phyloP scores from a whole-genome alignment of 2,113 vertebrate species.

The Odobenus rosmarus region DNA sequence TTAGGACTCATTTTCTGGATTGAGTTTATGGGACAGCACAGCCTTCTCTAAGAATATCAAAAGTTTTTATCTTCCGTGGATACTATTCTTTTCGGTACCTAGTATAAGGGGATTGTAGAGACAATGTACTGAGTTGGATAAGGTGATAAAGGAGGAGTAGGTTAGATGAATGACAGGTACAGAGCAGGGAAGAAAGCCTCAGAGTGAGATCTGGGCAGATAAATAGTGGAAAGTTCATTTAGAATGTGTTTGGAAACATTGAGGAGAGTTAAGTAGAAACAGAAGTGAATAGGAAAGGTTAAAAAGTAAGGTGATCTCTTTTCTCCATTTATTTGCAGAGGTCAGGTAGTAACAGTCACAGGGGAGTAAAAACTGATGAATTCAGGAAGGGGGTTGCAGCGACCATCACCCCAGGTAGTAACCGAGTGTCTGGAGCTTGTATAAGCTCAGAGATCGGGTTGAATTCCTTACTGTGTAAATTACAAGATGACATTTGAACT shows the following conservation, averaged over 20 bases:
- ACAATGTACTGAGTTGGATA: not conserved
- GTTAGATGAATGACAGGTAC: not conserved
- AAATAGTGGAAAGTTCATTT: conserved; percentile 28
- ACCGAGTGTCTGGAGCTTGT: not conserved
- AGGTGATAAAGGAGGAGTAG: not conserved
- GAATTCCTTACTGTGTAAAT: not conserved
- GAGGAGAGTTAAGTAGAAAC: conserved; percentile 44
- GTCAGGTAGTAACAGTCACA: not conserved
- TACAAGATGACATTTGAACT: not conserved
- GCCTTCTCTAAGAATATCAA: conserved; percentile 22
- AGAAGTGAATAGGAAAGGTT: conserved; percentile 26
- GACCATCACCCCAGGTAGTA: not conserved
- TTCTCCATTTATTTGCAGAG: conserved; percentile 53
- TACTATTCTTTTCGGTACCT: not conserved
- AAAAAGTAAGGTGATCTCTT: conserved; percentile 45
- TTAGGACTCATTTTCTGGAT: not conserved
- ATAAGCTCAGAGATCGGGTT: not conserved
- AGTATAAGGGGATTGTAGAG: not conserved
- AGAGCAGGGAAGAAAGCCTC: conserved; percentile 8
- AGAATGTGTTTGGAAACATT: conserved; percentile 2
- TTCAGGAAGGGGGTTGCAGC: not conserved
- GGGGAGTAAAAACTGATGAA: conserved; percentile 1
- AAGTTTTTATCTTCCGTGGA: not conserved
- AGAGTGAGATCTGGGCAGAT: not conserved
- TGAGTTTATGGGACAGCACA: not conserved